phyloP scores from a whole-genome alignment of 2,888 invertebrate genomes.

The Drosophila eohydei region DNA sequence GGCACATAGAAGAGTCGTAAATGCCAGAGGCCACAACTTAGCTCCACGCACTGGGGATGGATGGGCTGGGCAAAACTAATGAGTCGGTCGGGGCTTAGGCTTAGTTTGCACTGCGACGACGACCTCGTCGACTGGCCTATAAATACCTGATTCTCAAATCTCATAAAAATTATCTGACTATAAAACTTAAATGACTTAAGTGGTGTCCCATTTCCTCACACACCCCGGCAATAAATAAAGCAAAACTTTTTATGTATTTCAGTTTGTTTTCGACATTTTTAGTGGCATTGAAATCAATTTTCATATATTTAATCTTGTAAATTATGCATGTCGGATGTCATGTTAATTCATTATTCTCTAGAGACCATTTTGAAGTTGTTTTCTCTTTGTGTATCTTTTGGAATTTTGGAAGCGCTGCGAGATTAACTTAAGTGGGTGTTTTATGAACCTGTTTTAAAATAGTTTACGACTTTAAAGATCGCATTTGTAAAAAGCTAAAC shows the following conservation, averaged over 20 bases:
- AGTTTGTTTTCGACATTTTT: slow-evolving; percentile 77
- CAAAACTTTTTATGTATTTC: slow-evolving; percentile 43
- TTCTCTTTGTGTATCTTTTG: slow-evolving; percentile 2
- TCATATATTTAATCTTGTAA: slow-evolving; percentile 82
- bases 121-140: slow-evolving; percentile 34
- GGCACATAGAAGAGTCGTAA: slow-evolving; percentile 62
- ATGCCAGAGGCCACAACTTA: slow-evolving; percentile 25
- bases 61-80: slow-evolving; percentile 30
- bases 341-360: slow-evolving; percentile 49
- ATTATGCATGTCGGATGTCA: slow-evolving; percentile 79
- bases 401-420: background rate
- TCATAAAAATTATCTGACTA: slow-evolving; percentile 71
- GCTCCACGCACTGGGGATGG: slow-evolving; percentile 9
- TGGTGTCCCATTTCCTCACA: slow-evolving; percentile 67
- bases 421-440: slow-evolving; percentile 3
- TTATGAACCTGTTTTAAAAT: slow-evolving; percentile 8
- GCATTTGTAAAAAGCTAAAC: slow-evolving; percentile 3
- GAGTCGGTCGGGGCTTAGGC: slow-evolving; percentile 35
- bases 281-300: slow-evolving; percentile 83
- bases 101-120: slow-evolving; percentile 7
- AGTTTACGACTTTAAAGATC: slow-evolving; percentile 3
- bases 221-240: slow-evolving; percentile 56
- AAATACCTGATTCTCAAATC: slow-evolving; percentile 57
- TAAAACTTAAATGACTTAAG: slow-evolving; percentile 78
- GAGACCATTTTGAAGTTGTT: slow-evolving; percentile 24